These are phyloP conservation scores for Bothrops jararaca DNA, from an alignment of 2,113 vertebrate species.

Conservation along the genomic window DNA sequence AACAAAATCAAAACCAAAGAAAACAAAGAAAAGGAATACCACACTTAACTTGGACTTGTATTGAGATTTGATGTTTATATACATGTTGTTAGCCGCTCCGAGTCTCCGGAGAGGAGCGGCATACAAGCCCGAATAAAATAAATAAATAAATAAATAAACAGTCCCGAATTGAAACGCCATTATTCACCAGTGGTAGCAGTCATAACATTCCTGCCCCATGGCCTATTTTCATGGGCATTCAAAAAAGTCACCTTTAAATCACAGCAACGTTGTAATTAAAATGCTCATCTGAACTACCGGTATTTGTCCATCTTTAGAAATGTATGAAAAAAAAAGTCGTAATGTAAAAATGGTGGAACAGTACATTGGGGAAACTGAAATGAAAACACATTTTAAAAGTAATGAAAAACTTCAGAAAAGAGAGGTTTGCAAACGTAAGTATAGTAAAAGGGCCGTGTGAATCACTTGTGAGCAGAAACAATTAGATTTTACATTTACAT, in stretches of 20 bases:
- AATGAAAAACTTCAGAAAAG: not conserved
- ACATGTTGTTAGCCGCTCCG: too few relatives aligned
- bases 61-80: too few relatives aligned
- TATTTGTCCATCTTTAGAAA: not conserved
- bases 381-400: not conserved
- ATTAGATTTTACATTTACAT: not conserved
- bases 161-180: not conserved
- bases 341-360: not conserved
- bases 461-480: not conserved
- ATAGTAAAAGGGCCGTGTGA: not conserved
- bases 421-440: not conserved
- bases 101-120: too few relatives aligned
- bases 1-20: not conserved
- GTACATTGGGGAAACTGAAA: not conserved
- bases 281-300: not conserved
- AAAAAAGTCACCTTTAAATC: not conserved
- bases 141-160: too few relatives aligned
- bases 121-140: too few relatives aligned
- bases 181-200: not conserved
- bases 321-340: not conserved
- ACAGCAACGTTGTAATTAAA: not conserved
- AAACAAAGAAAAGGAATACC: not conserved
- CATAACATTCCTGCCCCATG: not conserved
- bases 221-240: not conserved
- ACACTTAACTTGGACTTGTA: too few relatives aligned